Evolutionary conservation across 2,113 vertebrate genomes (phyloP), one percentile per base, ranked within the genome.

Genomic region (Dendrocopos noguchii): DNA sequence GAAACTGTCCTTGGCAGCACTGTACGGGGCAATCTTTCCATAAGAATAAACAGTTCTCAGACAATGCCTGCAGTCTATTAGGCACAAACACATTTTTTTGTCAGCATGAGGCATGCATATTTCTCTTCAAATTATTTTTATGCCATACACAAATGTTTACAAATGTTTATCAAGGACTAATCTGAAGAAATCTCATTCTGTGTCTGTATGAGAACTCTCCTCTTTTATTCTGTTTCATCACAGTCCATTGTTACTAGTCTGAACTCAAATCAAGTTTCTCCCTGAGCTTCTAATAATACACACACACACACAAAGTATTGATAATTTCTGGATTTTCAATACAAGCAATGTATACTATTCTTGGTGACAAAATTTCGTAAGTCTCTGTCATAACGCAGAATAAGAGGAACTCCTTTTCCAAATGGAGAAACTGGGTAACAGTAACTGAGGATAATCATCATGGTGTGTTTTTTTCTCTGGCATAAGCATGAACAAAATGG

Each of bases 1-100:
- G 94, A 95, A 97, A 96, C 59, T 94, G 91, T 96, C 96, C 94
- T 97, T 96, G 96, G 79, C 88, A 91, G 59, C 34, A 47, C 50
- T 25, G 60, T 82, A 67, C 81, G 87, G 86, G 94, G 90, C 93
- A 96, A 96, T 95, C 66, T 95, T 97, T 96, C 94, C 93, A 71
- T 89, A 77, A 95, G 94, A 95, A 97, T 97, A 94, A 95, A 88
- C 91, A 94, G 79, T 94, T 94, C 72, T 89, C 2, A 6, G 93
- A 68, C 46, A 93, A 84, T 95, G 94, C 94, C 78, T 93, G 57
- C 91, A 74, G 92, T 91, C 65, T 96, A 61, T 87, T 92, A 89
- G 55, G 46, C 81, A 80, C 80, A 89, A 92, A 85, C 67, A 73
- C 66, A 86, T 74, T 87, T 93, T 93, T 95, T 93, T 94, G 80